phyloP scores from a whole-genome alignment of 2,888 invertebrate species.

The Euspilapteryx auroguttella region DNA sequence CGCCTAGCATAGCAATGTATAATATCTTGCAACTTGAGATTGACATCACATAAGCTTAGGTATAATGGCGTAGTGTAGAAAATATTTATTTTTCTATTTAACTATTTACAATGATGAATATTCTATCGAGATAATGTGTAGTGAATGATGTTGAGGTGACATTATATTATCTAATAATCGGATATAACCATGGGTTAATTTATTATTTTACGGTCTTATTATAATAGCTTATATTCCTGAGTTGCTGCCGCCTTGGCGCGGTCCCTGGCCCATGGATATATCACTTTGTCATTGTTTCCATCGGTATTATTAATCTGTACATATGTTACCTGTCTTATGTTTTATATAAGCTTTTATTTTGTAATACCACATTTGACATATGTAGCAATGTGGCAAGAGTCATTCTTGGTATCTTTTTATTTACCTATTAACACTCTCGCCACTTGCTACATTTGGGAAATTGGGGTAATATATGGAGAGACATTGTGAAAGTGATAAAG shows the following conservation, averaged over 20 bases:
- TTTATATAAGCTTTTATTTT: constrained; percentile 54
- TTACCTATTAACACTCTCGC: constrained; percentile 47
- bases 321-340: constrained; percentile 58
- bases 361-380: constrained; percentile 64
- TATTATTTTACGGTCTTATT: constrained; percentile 10
- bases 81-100: constrained; percentile 60
- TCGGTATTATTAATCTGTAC: constrained; percentile 44
- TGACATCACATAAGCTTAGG: constrained; percentile 56
- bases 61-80: constrained; percentile 57
- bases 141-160: constrained; percentile 55
- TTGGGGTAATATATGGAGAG: constrained; percentile 71
- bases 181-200: constrained; percentile 22
- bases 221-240: background rate
- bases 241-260: constrained; percentile 3
- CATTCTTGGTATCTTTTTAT: constrained; percentile 37
- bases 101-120: constrained; percentile 39
- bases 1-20: constrained; percentile 35
- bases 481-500: constrained; percentile 67
- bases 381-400: constrained; percentile 60
- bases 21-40: constrained; percentile 33
- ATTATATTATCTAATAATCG: constrained; percentile 31
- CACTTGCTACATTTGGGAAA: constrained; percentile 62
- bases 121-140: constrained; percentile 61
- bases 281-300: constrained; percentile 53
- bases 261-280: constrained; percentile 24